Percentiles rank a stretch among this genome's conserved stretches.
phyloP scores from a whole-genome alignment of 2,888 invertebrate species.

The Apotomis capreana region DNA sequence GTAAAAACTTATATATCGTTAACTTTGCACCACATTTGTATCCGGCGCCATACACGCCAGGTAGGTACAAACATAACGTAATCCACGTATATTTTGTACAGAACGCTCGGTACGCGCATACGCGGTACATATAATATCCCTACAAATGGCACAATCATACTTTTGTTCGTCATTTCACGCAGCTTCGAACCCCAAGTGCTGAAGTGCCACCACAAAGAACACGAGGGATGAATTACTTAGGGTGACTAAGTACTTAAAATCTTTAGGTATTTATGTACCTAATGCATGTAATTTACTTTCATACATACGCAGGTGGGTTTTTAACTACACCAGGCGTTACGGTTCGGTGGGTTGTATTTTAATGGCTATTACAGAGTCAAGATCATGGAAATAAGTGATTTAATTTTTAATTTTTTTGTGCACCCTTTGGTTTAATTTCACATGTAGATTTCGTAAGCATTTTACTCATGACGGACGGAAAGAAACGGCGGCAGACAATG shows the following conservation, averaged over 20 bases:
- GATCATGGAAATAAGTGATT: conserved; percentile 7
- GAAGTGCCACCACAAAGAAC: conserved; percentile 24
- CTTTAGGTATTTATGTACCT: background rate
- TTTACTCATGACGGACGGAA: too few species aligned
- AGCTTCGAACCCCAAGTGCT: conserved; percentile 5
- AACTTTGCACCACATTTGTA: too few species aligned
- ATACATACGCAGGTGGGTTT: background rate
- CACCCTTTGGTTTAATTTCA: too few species aligned
- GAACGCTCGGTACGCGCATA: too few species aligned
- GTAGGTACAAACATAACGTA: too few species aligned
- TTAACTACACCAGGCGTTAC: background rate
- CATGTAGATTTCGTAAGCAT: too few species aligned
- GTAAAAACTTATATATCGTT: too few species aligned
- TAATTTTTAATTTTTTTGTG: background rate
- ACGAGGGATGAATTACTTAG: conserved; percentile 9
- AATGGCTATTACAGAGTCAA: conserved; percentile 16
- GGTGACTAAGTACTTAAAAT: conserved; percentile 18
- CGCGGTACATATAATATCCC: background rate
- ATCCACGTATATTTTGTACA: too few species aligned
- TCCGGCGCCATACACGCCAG: too few species aligned
- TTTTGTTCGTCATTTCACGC: conserved; percentile 24
- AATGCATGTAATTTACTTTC: background rate
- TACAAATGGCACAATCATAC: background rate
- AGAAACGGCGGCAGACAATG: too few species aligned
- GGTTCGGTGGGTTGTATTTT: background rate